Conservation (phyloP, 2,797 vertebrate species). For the Platalea minor region DNA sequence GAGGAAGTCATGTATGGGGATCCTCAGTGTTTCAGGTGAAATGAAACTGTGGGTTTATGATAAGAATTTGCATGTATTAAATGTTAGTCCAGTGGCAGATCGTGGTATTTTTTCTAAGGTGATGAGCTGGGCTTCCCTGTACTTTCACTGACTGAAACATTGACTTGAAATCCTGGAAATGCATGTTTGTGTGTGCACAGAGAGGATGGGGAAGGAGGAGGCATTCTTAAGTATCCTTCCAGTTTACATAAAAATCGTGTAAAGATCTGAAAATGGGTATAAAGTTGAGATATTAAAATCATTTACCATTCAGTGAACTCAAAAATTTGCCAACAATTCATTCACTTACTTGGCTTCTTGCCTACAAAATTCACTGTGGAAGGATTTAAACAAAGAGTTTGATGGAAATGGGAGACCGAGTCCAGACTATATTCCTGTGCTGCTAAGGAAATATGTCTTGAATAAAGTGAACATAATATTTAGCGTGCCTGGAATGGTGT, state of each 20-base stretch:
- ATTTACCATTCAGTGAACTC: background rate
- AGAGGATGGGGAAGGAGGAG: background rate
- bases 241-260: background rate
- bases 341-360: background rate
- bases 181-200: too few relatives aligned
- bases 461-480: background rate
- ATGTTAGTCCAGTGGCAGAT: background rate
- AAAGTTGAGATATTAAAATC: background rate
- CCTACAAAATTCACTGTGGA: background rate
- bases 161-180: background rate
- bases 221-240: background rate
- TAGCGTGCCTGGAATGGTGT: background rate
- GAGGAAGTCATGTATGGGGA: background rate
- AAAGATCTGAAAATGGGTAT: background rate
- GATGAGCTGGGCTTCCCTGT: background rate
- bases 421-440: background rate
- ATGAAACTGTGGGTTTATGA: background rate
- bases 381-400: slow-evolving; percentile 2
- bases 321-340: background rate
- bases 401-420: background rate
- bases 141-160: background rate
- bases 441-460: background rate
- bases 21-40: background rate
- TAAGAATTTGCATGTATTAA: background rate
- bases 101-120: background rate